Percentiles rank a stretch among this genome's conserved stretches.
Conservation (phyloP, 2,797 vertebrate species). For the Anguilla pacifica region DNA sequence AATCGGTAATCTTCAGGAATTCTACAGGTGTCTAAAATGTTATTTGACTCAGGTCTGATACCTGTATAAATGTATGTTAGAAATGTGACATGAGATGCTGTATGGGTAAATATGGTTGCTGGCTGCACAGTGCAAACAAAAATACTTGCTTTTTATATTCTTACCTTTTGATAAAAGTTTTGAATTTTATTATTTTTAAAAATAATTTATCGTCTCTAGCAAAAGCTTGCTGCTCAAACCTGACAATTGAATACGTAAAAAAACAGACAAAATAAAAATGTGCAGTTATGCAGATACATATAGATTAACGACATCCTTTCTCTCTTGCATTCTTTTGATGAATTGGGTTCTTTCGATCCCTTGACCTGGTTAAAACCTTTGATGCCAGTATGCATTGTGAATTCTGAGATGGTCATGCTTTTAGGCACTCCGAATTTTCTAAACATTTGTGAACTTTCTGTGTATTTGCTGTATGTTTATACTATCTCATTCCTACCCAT, state of each 20-base stretch:
- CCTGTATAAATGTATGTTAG: background rate
- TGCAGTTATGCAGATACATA: background rate
- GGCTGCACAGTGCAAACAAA: background rate
- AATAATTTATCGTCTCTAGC: background rate
- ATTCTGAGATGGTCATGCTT: slow-evolving; percentile 1
- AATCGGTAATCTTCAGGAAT: background rate
- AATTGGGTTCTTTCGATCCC: background rate
- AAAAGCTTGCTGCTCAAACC: background rate
- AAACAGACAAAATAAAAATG: background rate
- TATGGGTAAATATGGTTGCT: background rate
- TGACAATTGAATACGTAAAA: background rate
- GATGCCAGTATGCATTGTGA: slow-evolving; percentile 31
- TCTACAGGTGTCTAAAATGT: background rate
- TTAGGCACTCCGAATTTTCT: background rate
- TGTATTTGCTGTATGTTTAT: background rate
- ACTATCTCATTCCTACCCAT: background rate
- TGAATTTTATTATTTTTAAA: slow-evolving; percentile 27
- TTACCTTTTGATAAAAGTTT: slow-evolving; percentile 28
- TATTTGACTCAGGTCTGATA: background rate
- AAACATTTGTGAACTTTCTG: background rate
- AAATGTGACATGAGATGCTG: background rate
- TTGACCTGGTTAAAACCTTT: background rate
- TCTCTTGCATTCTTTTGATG: slow-evolving; percentile 22
- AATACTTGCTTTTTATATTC: slow-evolving; percentile 29
- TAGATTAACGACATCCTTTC: background rate